A percentile compares a stretch with the other conserved stretches of the same genome.
Conservation (phyloP, 2,888 invertebrate genomes). For the Drosophila silvestris region DNA sequence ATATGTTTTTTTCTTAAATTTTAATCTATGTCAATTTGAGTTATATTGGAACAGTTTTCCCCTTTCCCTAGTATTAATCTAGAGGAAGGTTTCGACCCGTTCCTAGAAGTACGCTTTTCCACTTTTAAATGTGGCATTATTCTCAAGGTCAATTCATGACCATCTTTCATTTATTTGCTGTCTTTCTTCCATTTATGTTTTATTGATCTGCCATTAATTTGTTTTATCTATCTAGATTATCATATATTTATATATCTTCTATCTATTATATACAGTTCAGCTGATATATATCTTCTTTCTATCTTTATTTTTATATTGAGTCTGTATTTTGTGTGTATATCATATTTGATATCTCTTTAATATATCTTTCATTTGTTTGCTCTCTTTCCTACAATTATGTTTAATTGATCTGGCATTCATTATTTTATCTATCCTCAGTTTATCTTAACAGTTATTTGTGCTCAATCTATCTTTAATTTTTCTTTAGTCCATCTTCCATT, state of each 20-base stretch:
- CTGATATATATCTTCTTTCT: not conserved
- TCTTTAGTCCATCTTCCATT: not conserved
- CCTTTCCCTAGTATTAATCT: not conserved
- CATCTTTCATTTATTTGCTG: not conserved
- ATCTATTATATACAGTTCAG: not conserved
- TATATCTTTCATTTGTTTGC: not conserved
- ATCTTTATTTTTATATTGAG: not conserved
- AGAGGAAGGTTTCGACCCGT: not conserved
- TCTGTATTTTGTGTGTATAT: no score
- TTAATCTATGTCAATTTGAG: not conserved
- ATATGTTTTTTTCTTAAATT: not conserved
- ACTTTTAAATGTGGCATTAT: not conserved
- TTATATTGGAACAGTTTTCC: accelerated
- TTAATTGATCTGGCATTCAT: not conserved
- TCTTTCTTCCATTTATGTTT: not conserved
- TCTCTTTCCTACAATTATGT: not conserved
- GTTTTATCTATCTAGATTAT: no score
- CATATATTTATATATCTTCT: not conserved
- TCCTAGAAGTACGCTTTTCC: not conserved
- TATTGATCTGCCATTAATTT: not conserved
- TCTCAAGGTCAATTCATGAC: no score
- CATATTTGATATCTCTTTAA: not conserved
- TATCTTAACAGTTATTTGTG: not conserved
- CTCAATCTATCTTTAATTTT: not conserved
- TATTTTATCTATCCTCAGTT: not conserved